Evolutionary conservation across 2,797 vertebrate species (phyloP).

Genomic region (Acipenser ruthenus): DNA sequence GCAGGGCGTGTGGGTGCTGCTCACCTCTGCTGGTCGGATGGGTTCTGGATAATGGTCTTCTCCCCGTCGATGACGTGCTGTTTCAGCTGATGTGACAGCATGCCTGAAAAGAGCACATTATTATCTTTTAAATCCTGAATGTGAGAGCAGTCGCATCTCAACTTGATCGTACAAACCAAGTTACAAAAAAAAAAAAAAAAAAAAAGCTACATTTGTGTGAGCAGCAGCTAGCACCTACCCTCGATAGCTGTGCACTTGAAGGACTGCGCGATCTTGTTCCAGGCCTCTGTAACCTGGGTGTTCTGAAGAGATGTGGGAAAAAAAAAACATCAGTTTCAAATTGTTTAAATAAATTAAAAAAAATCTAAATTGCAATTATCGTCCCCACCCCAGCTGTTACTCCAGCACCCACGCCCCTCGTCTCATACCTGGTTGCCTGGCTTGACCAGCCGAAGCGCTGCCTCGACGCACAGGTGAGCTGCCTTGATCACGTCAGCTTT

Average conservation of each 20-base stretch:
- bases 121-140: background rate
- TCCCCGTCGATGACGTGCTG: conserved; percentile 95
- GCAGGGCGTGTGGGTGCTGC: too few species aligned
- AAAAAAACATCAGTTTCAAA: background rate
- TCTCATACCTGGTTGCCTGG: conserved; percentile 84
- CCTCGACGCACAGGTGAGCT: conserved; percentile 89
- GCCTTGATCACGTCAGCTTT: conserved; percentile 92
- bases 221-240: conserved; percentile 54
- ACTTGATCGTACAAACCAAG: background rate
- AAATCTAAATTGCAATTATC: background rate
- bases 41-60: conserved; percentile 96
- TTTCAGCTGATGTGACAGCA: conserved; percentile 95
- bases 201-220: background rate
- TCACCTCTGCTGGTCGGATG: conserved; percentile 91
- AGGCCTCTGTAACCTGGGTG: conserved; percentile 90
- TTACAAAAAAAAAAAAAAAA: background rate
- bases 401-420: background rate
- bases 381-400: background rate
- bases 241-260: conserved; percentile 94
- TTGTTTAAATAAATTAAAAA: conserved; percentile 4
- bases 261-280: conserved; percentile 95
- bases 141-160: background rate
- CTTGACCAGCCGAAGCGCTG: conserved; percentile 89
- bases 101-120: conserved; percentile 53
- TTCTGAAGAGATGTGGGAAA: conserved; percentile 57